Evolutionary conservation across 1,140 invertebrate species (phyloP).

Genomic region (Eriocheir sinensis): DNA sequence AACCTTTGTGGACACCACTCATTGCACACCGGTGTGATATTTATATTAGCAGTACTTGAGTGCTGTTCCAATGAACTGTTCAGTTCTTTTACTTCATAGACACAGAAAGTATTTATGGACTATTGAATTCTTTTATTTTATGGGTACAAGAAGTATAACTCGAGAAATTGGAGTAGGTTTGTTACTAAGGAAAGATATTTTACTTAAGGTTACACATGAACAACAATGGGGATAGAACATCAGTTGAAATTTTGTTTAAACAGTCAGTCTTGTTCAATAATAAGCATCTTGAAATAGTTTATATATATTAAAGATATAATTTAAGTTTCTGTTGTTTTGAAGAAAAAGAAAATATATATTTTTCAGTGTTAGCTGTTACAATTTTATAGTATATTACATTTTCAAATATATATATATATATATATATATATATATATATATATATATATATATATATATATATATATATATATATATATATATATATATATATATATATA

Average conservation of each 20-base stretch:
- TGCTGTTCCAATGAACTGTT: too few relatives aligned
- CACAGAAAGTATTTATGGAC: too few relatives aligned
- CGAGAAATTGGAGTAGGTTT: neutral
- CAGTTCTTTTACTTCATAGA: too few relatives aligned
- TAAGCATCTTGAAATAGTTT: too few relatives aligned
- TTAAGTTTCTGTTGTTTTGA: too few relatives aligned
- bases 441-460: slow-evolving; percentile 30
- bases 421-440: slow-evolving; percentile 28
- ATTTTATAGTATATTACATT: neutral
- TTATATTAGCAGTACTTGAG: too few relatives aligned
- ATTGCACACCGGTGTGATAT: neutral
- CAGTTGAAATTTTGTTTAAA: too few relatives aligned
- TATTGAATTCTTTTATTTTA: neutral
- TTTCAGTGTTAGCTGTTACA: neutral
- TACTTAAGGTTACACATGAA: neutral
- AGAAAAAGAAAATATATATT: too few relatives aligned
- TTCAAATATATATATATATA: neutral
- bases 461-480: slow-evolving; percentile 11
- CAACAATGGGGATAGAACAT: neutral
- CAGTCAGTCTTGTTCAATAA: too few relatives aligned
- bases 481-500: slow-evolving; percentile 30
- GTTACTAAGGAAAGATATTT: too few relatives aligned
- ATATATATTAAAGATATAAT: neutral
- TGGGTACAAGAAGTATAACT: neutral
- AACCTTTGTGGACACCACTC: neutral